A percentile compares a stretch with the other conserved stretches of the same genome.
Conservation (phyloP, 2,888 invertebrate species). For the Callinectes sapidus region DNA sequence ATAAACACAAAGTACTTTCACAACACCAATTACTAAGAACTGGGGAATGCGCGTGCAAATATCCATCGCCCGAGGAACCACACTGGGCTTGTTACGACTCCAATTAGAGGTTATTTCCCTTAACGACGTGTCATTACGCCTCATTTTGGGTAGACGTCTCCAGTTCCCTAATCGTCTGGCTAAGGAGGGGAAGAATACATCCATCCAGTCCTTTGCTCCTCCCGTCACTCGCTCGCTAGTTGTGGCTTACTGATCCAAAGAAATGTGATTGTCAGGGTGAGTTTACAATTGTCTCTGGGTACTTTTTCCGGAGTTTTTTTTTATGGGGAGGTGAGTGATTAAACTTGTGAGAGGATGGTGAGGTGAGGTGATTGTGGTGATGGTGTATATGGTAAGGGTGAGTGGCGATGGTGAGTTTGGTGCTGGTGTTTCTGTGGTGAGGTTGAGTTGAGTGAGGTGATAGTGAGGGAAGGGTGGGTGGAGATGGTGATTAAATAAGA, state of each 20-base stretch:
- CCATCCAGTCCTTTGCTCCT: not conserved
- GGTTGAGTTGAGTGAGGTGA: not conserved
- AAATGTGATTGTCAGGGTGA: not conserved
- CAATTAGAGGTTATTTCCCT: conserved; percentile 44
- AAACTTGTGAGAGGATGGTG: not conserved
- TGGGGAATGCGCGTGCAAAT: conserved; percentile 34
- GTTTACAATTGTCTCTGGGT: not conserved
- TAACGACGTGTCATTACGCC: conserved; percentile 31
- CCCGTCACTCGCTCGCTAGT: too few species aligned
- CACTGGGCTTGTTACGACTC: conserved; percentile 37
- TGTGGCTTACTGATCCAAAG: not conserved
- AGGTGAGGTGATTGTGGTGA: not conserved
- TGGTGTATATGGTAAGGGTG: not conserved
- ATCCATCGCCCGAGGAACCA: not conserved
- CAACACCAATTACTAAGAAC: not conserved
- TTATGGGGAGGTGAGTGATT: not conserved
- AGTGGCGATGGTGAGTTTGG: not conserved
- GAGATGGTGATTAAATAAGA: too few species aligned
- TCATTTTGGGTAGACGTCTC: conserved; percentile 12
- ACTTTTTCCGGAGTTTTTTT: too few species aligned
- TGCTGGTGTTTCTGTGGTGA: not conserved
- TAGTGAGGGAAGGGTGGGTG: not conserved
- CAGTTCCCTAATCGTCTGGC: not conserved
- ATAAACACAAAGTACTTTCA: not conserved
- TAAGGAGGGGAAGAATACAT: not conserved